Percentiles rank a stretch among this genome's conserved stretches.
These are phyloP conservation scores for Aphidius colemani DNA, from an alignment of 2,888 invertebrate species.

Conservation along the genomic window DNA sequence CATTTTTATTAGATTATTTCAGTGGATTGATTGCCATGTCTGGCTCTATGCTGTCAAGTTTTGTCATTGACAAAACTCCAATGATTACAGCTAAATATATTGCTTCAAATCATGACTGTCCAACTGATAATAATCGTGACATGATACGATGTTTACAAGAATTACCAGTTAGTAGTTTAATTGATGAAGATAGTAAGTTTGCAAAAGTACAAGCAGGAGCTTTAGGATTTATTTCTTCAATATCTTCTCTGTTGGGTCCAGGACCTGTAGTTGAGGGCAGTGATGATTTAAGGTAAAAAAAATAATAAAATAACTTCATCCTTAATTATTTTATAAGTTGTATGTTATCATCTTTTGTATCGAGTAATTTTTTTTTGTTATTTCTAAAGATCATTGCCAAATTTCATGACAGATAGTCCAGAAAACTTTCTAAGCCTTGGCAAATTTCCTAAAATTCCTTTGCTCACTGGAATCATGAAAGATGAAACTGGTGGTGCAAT, in stretches of 20 bases:
- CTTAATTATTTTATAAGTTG: neutral
- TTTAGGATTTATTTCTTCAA: slow-evolving; percentile 67
- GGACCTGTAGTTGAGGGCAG: slow-evolving; percentile 73
- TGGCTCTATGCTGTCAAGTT: slow-evolving; percentile 74
- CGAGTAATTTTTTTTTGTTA: neutral
- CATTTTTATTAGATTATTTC: slow-evolving; percentile 52
- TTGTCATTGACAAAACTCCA: slow-evolving; percentile 71
- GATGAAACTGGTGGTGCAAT: slow-evolving; percentile 73
- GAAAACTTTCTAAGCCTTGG: slow-evolving; percentile 66
- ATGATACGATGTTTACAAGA: slow-evolving; percentile 71
- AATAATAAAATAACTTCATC: neutral
- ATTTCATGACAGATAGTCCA: slow-evolving; percentile 69
- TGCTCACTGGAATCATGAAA: slow-evolving; percentile 75
- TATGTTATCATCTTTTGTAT: slow-evolving; percentile 4
- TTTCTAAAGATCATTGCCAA: slow-evolving; percentile 66
- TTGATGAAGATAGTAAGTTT: slow-evolving; percentile 66
- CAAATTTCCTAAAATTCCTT: slow-evolving; percentile 66
- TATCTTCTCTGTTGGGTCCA: slow-evolving; percentile 67
- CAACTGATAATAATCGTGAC: slow-evolving; percentile 64
- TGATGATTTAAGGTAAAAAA: slow-evolving; percentile 63
- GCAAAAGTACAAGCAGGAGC: slow-evolving; percentile 65
- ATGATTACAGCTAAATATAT: slow-evolving; percentile 66
- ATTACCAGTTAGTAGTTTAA: slow-evolving; percentile 57
- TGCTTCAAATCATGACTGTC: slow-evolving; percentile 70
- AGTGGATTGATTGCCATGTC: slow-evolving; percentile 76